phyloP scores from a whole-genome alignment of 2,113 vertebrate species.

The Chaetops frenatus region DNA sequence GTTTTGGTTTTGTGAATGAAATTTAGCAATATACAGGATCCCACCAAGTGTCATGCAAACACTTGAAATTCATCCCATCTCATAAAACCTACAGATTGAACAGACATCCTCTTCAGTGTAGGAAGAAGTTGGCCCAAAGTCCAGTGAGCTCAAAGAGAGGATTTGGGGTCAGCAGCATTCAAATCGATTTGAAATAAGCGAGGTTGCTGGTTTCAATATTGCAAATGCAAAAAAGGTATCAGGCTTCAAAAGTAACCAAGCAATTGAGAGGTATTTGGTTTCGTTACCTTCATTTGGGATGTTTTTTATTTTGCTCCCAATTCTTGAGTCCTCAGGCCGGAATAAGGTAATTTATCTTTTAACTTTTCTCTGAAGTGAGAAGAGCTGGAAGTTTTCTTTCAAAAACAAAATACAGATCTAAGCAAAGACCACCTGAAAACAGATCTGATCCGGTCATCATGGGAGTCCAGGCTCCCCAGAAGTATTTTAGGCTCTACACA shows the following conservation, averaged over 20 bases:
- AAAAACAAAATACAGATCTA: neutral
- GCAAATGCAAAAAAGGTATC: neutral
- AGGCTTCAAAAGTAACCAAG: neutral
- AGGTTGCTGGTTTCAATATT: neutral
- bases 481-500: neutral
- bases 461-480: neutral
- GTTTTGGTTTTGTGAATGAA: conserved; percentile 1
- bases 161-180: neutral
- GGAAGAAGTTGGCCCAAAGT: neutral
- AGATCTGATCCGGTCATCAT: neutral
- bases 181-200: neutral
- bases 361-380: neutral
- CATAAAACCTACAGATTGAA: neutral
- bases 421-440: neutral
- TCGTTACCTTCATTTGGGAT: neutral
- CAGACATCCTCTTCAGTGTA: neutral
- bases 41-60: neutral
- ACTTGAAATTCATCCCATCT: neutral
- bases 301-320: neutral
- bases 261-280: neutral
- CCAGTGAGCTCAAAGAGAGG: neutral
- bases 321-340: neutral
- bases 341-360: neutral
- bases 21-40: neutral
- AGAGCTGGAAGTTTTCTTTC: neutral